Percentiles rank a stretch among this genome's conserved stretches.
These are phyloP conservation scores for Aporophyla nigra DNA, from an alignment of 2,888 invertebrate species.

Conservation along the genomic window DNA sequence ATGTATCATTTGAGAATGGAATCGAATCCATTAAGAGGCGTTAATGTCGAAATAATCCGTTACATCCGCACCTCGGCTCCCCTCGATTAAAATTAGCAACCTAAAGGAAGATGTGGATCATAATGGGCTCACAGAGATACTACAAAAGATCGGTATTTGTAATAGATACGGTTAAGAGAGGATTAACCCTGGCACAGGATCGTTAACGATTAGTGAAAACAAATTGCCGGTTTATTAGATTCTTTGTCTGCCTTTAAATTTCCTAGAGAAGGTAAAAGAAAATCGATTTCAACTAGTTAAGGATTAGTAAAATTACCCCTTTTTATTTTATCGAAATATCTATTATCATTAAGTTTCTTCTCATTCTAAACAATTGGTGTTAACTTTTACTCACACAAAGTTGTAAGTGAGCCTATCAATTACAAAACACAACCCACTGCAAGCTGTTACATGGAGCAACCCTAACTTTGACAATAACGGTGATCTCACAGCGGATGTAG, in stretches of 20 bases:
- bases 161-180: constrained; percentile 67
- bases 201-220: constrained; percentile 42
- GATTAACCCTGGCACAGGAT: constrained; percentile 56
- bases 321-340: background rate
- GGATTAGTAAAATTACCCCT: background rate
- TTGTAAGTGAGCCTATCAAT: constrained; percentile 46
- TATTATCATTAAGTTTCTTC: background rate
- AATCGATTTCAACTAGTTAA: constrained; percentile 12
- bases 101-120: constrained; percentile 81
- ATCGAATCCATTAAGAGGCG: constrained; percentile 78
- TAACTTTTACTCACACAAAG: constrained; percentile 16
- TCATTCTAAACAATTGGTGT: background rate
- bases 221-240: constrained; percentile 46
- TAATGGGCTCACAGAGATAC: constrained; percentile 70
- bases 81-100: constrained; percentile 84
- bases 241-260: constrained; percentile 23
- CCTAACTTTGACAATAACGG: constrained; percentile 69
- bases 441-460: constrained; percentile 58
- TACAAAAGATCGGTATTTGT: constrained; percentile 70
- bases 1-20: constrained; percentile 68
- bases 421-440: constrained; percentile 46
- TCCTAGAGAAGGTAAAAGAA: constrained; percentile 5
- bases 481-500: constrained; percentile 79
- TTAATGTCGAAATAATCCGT: constrained; percentile 83
- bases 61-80: constrained; percentile 80